Percentiles rank a stretch among this genome's conserved stretches.
phyloP scores from a whole-genome alignment of 2,113 vertebrate species.

The Notechis scutatus region DNA sequence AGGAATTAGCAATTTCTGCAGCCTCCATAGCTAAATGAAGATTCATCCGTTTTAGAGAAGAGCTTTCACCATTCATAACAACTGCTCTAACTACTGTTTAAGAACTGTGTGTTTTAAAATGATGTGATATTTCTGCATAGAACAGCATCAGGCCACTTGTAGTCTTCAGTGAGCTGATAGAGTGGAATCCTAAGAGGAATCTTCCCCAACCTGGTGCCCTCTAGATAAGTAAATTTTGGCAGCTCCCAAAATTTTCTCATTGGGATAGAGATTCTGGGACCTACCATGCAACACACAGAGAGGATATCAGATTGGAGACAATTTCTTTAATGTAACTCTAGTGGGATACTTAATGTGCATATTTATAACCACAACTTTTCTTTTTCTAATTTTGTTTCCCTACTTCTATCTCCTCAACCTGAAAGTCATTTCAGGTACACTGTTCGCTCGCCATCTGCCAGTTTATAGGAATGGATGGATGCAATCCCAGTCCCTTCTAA shows the following conservation, averaged over 20 bases:
- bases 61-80: background rate
- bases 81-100: background rate
- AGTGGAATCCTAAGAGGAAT: background rate
- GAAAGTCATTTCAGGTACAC: background rate
- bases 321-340: background rate
- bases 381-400: background rate
- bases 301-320: background rate
- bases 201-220: background rate
- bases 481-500: constrained; percentile 9
- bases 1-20: background rate
- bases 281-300: background rate
- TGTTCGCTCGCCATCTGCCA: constrained; percentile 2
- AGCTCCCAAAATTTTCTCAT: background rate
- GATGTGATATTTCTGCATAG: background rate
- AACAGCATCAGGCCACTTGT: background rate
- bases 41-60: too few species aligned
- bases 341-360: background rate
- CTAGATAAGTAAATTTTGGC: background rate
- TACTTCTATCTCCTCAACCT: background rate
- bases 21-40: background rate
- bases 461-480: background rate
- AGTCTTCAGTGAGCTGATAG: background rate
- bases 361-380: background rate
- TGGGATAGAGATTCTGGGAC: background rate
- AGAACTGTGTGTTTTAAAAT: background rate